These are phyloP conservation scores for Palythoa grandis DNA, from an alignment of 92 coral and sea anemone species.

Conservation along the genomic window DNA sequence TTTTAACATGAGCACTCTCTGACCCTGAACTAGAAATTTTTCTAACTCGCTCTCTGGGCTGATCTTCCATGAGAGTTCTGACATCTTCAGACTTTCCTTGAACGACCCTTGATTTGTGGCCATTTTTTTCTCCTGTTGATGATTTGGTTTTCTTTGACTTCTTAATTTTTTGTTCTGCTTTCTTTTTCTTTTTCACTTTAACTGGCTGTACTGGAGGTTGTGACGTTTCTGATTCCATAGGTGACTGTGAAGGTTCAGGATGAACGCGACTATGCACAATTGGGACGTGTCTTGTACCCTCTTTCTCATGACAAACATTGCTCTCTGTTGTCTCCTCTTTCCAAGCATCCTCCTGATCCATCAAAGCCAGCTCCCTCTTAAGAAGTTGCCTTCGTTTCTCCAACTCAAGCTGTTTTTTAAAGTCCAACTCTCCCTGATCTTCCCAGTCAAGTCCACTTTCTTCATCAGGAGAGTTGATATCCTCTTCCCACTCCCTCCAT, in stretches of 20 bases:
- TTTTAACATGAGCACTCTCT: constrained; percentile 19
- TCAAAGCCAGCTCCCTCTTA: constrained; percentile 87
- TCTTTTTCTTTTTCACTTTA: constrained; percentile 84
- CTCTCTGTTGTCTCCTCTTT: constrained; percentile 53
- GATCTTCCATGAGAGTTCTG: not conserved
- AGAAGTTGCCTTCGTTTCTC: constrained; percentile 90
- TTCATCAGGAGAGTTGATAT: constrained; percentile 64
- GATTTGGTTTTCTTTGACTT: constrained; percentile 54
- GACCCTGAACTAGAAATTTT: constrained; percentile 40
- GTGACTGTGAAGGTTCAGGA: constrained; percentile 73
- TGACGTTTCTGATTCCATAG: constrained; percentile 52
- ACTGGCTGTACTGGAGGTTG: constrained; percentile 62
- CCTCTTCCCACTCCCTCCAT: constrained; percentile 64
- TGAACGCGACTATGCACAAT: constrained; percentile 88
- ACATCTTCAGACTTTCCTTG: constrained; percentile 19
- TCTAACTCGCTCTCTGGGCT: constrained; percentile 7
- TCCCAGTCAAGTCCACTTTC: constrained; percentile 88
- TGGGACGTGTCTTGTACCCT: constrained; percentile 66
- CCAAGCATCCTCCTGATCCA: constrained; percentile 90
- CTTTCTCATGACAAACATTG: constrained; percentile 63
- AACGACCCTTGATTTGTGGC: not conserved
- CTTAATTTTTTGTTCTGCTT: constrained; percentile 66
- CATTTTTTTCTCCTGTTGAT: constrained; percentile 19
- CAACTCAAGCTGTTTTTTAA: constrained; percentile 78
- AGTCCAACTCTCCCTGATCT: constrained; percentile 85